Conservation (phyloP, 2,113 vertebrate species). For the Budorcas taxicolor region DNA sequence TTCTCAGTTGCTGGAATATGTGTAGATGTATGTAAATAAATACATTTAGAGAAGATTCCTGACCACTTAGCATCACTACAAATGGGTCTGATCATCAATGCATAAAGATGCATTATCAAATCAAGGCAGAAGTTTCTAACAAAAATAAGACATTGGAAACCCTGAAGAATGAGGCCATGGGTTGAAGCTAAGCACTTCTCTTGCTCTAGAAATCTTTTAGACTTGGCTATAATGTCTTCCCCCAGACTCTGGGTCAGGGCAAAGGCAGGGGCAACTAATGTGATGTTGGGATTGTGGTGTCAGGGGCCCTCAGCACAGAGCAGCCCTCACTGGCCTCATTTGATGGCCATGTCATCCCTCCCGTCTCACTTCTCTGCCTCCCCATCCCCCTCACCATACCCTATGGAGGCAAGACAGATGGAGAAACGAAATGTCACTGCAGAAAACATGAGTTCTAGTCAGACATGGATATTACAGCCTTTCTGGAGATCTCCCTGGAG, state of each 20-base stretch:
- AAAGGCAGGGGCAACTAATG: not conserved
- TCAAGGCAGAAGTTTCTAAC: not conserved
- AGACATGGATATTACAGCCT: not conserved
- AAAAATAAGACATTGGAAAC: not conserved
- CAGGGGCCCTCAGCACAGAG: not conserved
- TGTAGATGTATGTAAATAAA: not conserved
- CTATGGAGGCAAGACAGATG: not conserved
- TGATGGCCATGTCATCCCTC: not conserved
- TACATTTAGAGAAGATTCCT: not conserved
- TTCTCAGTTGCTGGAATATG: not conserved
- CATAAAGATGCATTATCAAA: not conserved
- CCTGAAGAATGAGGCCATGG: not conserved
- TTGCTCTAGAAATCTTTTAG: not conserved
- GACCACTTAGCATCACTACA: not conserved
- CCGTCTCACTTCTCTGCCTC: not conserved
- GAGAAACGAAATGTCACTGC: not conserved
- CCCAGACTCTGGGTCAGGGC: not conserved
- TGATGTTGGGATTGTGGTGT: not conserved
- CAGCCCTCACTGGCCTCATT: not conserved
- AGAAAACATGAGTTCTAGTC: not conserved
- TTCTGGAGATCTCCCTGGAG: not conserved
- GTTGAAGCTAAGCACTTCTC: not conserved
- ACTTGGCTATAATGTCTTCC: not conserved
- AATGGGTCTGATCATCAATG: not conserved
- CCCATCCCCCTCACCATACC: fast-evolving